Conservation (phyloP, 2,797 vertebrate species). For the Denticeps clupeoides region DNA sequence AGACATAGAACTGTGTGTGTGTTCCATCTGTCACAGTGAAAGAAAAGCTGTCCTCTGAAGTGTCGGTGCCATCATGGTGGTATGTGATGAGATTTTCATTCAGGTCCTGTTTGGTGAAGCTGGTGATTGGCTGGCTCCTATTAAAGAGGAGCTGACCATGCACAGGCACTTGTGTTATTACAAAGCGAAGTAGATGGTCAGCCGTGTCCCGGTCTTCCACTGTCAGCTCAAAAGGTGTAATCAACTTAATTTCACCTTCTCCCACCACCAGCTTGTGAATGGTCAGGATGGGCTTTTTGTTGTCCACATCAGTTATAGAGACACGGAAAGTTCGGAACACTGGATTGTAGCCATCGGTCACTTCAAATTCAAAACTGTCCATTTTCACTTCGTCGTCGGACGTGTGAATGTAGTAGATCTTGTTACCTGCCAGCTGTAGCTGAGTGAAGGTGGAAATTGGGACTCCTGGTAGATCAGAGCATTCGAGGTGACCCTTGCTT, state of each 20-base stretch:
- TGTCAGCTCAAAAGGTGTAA: constrained; percentile 77
- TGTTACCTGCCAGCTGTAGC: constrained; percentile 72
- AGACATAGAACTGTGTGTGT: constrained; percentile 69
- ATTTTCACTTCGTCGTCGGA: constrained; percentile 76
- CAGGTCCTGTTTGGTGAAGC: constrained; percentile 75
- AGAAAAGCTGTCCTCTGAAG: constrained; percentile 72
- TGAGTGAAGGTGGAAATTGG: constrained; percentile 75
- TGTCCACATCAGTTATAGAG: constrained; percentile 74
- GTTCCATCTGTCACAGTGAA: constrained; percentile 77
- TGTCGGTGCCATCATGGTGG: constrained; percentile 67
- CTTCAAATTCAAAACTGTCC: constrained; percentile 81
- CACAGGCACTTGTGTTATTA: constrained; percentile 68
- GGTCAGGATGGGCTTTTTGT: constrained; percentile 76
- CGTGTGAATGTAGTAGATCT: constrained; percentile 75
- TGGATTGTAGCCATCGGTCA: constrained; percentile 71
- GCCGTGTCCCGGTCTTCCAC: constrained; percentile 72
- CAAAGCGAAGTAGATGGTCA: constrained; percentile 64
- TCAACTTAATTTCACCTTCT: constrained; percentile 67
- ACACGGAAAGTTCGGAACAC: constrained; percentile 71
- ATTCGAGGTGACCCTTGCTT: constrained; percentile 69
- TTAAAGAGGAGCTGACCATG: constrained; percentile 75
- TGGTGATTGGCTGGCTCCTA: constrained; percentile 53
- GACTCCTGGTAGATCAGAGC: constrained; percentile 63
- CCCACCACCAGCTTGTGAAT: constrained; percentile 60
- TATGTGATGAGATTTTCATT: constrained; percentile 77